phyloP scores from a whole-genome alignment of 2,888 invertebrate genomes.

The Ptychoptera albimana region DNA sequence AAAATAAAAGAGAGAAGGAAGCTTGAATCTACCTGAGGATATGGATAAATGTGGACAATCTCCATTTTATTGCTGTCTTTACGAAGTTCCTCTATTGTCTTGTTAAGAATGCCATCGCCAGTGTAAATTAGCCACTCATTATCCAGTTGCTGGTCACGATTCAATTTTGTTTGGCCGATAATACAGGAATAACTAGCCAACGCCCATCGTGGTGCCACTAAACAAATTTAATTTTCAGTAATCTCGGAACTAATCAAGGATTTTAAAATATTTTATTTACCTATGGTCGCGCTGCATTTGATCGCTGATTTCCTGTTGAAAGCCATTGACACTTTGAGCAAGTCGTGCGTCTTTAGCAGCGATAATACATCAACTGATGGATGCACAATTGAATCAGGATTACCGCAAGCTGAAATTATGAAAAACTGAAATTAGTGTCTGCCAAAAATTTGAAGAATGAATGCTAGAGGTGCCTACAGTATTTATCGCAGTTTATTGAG shows the following conservation, averaged over 20 bases:
- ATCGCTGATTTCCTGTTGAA: slow-evolving; percentile 31
- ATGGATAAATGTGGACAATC: slow-evolving; percentile 26
- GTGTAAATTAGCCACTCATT: slow-evolving; percentile 12
- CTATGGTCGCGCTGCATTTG: slow-evolving; percentile 32
- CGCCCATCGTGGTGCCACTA: slow-evolving; percentile 33
- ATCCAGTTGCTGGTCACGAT: slow-evolving; percentile 6
- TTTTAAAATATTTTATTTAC: slow-evolving; percentile 2
- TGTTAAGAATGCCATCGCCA: slow-evolving; percentile 4
- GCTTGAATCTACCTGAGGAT: slow-evolving; percentile 34
- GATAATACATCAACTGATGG: no score
- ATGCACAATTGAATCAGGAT: no score
- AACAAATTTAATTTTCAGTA: slow-evolving; percentile 12
- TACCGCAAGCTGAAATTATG: no score
- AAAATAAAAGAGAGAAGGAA: neutral
- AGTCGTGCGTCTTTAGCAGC: no score
- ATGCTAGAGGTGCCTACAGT: no score
- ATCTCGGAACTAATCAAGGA: neutral
- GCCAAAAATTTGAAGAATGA: no score
- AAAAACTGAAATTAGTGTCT: no score
- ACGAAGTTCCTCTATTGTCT: slow-evolving; percentile 1
- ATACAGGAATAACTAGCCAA: slow-evolving; percentile 34
- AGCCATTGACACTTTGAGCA: slow-evolving; percentile 21
- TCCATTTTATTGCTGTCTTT: slow-evolving; percentile 7
- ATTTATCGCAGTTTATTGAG: slow-evolving; percentile 32
- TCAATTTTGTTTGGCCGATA: slow-evolving; percentile 13